Evolutionary conservation across 2,113 vertebrate species (phyloP), one percentile per base, ranked within the genome.

Genomic region (Vulpes lagopus): DNA sequence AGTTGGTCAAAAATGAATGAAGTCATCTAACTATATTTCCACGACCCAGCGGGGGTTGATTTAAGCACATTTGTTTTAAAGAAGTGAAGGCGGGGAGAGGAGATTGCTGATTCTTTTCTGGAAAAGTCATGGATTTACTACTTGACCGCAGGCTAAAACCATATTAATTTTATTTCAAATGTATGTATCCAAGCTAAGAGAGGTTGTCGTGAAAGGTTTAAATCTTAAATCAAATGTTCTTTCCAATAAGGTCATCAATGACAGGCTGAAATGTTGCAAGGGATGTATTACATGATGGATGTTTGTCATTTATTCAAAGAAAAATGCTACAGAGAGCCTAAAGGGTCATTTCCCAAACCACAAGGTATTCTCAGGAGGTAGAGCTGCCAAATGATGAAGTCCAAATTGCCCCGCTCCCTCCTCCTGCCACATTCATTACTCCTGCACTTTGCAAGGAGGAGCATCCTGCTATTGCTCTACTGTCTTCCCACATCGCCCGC

Each of bases 211-310:
- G 94, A 98, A 98, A 98, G 91, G 96, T 98, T 98, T 98, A 97
- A 98, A 94, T 91, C 98, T 96, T 98, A 98, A 98, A 98, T 99
- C 98, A 98, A 98, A 94, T 88, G 94, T 90, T 94, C 69, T 95
- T 98, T 98, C 95, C 93, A 97, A 96, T 98, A 98, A 99, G 98
- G 97, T 98, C 98, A 98, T 35, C 95, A 98, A 84, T 92, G 97
- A 98, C 95, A 97, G 91, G 65, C 97, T 93, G 95, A 98, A 98
- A 97, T 98, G 96, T 96, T 97, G 32, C 92, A 62, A 78, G 51
- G 96, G 97, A 98, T 97, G 88, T 97, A 97, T 94, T 98, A 96
- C 97, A 97, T 97, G 95, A 98, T 97, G 38, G 0, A 71, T 96
- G 95, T 86, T 95, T 51, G 71, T 89, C 97, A 85, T 38, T 93